phyloP scores from a whole-genome alignment of 2,113 vertebrate genomes.

The Brachyistius frenatus region DNA sequence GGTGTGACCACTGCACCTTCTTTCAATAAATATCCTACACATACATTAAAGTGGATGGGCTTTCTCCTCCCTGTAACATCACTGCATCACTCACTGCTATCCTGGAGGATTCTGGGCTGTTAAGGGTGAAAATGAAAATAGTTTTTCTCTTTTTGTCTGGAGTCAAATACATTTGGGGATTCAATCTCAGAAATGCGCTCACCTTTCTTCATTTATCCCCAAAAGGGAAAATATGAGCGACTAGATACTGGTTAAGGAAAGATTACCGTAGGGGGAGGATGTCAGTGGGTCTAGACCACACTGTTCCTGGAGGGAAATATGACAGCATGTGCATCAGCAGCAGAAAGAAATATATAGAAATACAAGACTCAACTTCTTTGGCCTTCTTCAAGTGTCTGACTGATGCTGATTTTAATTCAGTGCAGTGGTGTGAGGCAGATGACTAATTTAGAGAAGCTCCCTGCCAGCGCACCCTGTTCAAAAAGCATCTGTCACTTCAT shows the following conservation, averaged over 20 bases:
- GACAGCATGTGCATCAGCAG: constrained; percentile 49
- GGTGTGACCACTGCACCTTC: constrained; percentile 37
- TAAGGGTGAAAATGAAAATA: constrained; percentile 60
- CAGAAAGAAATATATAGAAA: constrained; percentile 17
- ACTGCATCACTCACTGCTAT: constrained; percentile 31
- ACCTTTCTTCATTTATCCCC: constrained; percentile 49
- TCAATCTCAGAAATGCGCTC: constrained; percentile 45
- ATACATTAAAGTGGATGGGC: constrained; percentile 51
- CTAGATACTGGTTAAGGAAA: constrained; percentile 55
- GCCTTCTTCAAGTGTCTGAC: constrained; percentile 44
- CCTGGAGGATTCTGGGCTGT: constrained; percentile 48
- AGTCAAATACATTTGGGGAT: constrained; percentile 58
- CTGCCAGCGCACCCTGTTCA: constrained; percentile 35
- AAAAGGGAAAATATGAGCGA: constrained; percentile 49
- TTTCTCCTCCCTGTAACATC: constrained; percentile 30
- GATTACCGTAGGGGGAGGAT: constrained; percentile 57
- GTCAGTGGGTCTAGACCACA: constrained; percentile 41
- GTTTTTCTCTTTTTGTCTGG: constrained; percentile 51
- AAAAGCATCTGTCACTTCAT: constrained; percentile 56
- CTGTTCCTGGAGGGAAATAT: constrained; percentile 43
- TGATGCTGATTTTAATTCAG: constrained; percentile 64
- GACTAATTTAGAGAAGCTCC: constrained; percentile 60
- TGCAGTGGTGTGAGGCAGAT: constrained; percentile 45
- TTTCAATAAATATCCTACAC: constrained; percentile 63
- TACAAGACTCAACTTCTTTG: constrained; percentile 30